Conservation (phyloP, 2,797 vertebrate species). For the Spinibarbus caldwelli region DNA sequence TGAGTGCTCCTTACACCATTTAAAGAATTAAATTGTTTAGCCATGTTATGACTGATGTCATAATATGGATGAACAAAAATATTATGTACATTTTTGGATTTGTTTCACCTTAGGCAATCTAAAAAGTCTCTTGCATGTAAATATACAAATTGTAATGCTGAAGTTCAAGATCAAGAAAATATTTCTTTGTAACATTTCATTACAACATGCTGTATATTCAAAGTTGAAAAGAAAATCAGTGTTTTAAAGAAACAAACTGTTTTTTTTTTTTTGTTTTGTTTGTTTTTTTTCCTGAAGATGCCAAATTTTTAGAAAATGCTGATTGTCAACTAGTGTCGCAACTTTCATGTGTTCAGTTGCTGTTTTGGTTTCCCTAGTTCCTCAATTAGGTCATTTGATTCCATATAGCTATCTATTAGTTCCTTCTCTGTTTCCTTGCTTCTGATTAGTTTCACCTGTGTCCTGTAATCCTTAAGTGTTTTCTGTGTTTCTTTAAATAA, state of each 20-base stretch:
- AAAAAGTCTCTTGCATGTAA: not conserved
- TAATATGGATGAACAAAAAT: not conserved
- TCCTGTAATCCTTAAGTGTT: not conserved
- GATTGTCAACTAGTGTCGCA: not conserved
- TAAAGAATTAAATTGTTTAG: not conserved
- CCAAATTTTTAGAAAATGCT: not conserved
- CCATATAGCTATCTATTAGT: not conserved
- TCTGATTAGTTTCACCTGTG: not conserved
- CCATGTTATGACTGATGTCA: not conserved
- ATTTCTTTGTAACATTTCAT: not conserved
- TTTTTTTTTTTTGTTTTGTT: no score
- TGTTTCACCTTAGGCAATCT: not conserved
- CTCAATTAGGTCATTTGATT: not conserved
- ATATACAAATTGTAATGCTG: not conserved
- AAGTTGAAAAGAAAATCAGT: not conserved
- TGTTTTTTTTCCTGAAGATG: not conserved
- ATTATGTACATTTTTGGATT: not conserved
- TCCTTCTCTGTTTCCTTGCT: not conserved
- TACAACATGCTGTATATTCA: not conserved
- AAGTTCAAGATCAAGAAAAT: not conserved
- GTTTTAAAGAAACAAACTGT: not conserved
- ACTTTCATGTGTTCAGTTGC: no score
- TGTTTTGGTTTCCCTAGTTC: not conserved
- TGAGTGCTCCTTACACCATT: not conserved
- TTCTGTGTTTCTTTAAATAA: not conserved